Conservation (phyloP, 2,888 invertebrate species). For the Temnothorax unifasciatus region DNA sequence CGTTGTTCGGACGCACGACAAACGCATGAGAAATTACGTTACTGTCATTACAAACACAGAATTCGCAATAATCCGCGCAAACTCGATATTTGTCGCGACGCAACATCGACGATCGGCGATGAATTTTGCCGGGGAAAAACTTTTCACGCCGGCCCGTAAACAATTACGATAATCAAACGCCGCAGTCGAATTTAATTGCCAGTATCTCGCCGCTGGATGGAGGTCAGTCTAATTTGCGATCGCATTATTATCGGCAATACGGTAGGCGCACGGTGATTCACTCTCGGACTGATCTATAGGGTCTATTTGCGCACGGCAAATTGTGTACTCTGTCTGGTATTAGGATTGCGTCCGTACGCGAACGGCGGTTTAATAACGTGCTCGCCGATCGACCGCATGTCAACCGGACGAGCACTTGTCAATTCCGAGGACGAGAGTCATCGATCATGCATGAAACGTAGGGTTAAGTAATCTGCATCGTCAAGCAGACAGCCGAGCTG, state of each 20-base stretch:
- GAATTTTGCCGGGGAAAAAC: not conserved
- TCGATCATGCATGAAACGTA: constrained; percentile 65
- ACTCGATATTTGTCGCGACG: not conserved
- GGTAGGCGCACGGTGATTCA: constrained; percentile 35
- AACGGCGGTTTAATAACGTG: constrained; percentile 70
- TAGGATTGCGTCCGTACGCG: constrained; percentile 59
- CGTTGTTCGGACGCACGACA: constrained; percentile 65
- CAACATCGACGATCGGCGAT: not conserved
- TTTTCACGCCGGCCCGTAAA: not conserved
- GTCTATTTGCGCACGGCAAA: constrained; percentile 69
- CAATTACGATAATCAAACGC: constrained; percentile 35
- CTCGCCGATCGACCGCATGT: constrained; percentile 63
- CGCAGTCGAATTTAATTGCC: constrained; percentile 49
- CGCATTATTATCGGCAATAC: constrained; percentile 66
- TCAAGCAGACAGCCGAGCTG: constrained; percentile 24
- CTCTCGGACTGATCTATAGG: constrained; percentile 62
- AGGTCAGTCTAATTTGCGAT: constrained; percentile 66
- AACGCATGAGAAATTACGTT: constrained; percentile 25
- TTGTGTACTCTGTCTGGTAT: constrained; percentile 67
- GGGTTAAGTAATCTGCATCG: constrained; percentile 50
- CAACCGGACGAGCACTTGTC: constrained; percentile 64
- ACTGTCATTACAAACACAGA: not conserved
- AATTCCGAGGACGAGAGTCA: constrained; percentile 66
- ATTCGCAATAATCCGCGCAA: not conserved
- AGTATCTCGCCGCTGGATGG: constrained; percentile 21